Conservation (phyloP, 2,113 vertebrate genomes). For the Zonotrichia leucophrys region DNA sequence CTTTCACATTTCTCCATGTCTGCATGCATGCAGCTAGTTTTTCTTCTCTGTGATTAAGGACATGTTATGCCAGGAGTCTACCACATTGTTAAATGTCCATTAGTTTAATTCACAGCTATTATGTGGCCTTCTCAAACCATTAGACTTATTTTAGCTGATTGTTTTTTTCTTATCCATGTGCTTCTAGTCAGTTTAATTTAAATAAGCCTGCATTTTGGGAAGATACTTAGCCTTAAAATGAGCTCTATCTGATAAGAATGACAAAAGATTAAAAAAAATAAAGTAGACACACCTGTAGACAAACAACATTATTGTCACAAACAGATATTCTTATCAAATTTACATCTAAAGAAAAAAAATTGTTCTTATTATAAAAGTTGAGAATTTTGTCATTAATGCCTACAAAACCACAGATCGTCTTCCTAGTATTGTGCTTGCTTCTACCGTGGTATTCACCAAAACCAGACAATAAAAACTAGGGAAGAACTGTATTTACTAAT, state of each 20-base stretch:
- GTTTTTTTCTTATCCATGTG: not conserved
- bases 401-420: not conserved
- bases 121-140: not conserved
- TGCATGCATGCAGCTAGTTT: not conserved
- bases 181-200: not conserved
- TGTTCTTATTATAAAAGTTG: not conserved
- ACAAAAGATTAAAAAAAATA: not conserved
- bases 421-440: not conserved
- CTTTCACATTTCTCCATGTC: not conserved
- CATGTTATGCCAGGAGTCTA: not conserved
- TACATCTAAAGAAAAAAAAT: not conserved
- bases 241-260: not conserved
- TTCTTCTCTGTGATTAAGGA: not conserved
- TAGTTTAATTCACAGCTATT: not conserved
- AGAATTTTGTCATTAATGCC: not conserved
- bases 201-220: not conserved
- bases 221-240: not conserved
- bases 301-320: not conserved
- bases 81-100: not conserved
- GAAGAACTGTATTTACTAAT: not conserved
- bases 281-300: not conserved
- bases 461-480: not conserved
- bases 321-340: not conserved
- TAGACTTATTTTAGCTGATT: not conserved
- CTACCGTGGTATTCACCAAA: not conserved